A percentile compares a stretch with the other conserved stretches of the same genome.
These are phyloP conservation scores for Sweltsa coloradensis DNA, from an alignment of 1,140 invertebrate genomes.

Conservation along the genomic window DNA sequence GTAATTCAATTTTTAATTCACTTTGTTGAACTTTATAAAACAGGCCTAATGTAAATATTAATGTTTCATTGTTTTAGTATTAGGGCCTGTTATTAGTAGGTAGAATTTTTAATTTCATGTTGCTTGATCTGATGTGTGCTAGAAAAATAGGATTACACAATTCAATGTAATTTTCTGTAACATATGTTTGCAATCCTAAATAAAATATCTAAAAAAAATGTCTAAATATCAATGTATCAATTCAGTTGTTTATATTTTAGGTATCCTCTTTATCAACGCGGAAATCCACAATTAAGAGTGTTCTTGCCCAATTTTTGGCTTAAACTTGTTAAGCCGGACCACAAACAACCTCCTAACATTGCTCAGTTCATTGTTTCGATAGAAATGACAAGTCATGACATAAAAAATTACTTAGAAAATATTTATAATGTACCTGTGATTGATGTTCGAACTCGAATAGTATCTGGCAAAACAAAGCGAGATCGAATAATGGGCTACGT, in stretches of 20 bases:
- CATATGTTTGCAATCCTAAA: too few relatives aligned
- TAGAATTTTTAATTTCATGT: too few relatives aligned
- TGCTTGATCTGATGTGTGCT: too few relatives aligned
- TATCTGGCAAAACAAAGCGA: conserved; percentile 26
- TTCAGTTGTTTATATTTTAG: conserved; percentile 33
- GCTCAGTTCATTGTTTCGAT: conserved; percentile 76
- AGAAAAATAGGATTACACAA: too few relatives aligned
- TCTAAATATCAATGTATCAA: too few relatives aligned
- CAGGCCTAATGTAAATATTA: too few relatives aligned
- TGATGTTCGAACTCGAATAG: conserved; percentile 57
- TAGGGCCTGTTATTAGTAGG: too few relatives aligned
- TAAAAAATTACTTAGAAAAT: conserved; percentile 88
- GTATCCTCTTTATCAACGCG: conserved; percentile 80
- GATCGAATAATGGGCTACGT: conserved; percentile 39
- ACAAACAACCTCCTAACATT: conserved; percentile 52
- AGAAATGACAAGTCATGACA: conserved; percentile 76
- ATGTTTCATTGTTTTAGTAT: too few relatives aligned
- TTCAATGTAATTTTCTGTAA: too few relatives aligned
- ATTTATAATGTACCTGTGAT: conserved; percentile 77
- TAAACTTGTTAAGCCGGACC: conserved; percentile 61
- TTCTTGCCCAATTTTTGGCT: conserved; percentile 93
- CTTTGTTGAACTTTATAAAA: too few relatives aligned
- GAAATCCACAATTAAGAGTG: conserved; percentile 77
- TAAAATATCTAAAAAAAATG: too few relatives aligned
- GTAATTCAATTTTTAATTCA: too few relatives aligned